Base-by-base conservation (phyloP, 2,113 vertebrate genomes). In the Chloebia gouldiae region DNA sequence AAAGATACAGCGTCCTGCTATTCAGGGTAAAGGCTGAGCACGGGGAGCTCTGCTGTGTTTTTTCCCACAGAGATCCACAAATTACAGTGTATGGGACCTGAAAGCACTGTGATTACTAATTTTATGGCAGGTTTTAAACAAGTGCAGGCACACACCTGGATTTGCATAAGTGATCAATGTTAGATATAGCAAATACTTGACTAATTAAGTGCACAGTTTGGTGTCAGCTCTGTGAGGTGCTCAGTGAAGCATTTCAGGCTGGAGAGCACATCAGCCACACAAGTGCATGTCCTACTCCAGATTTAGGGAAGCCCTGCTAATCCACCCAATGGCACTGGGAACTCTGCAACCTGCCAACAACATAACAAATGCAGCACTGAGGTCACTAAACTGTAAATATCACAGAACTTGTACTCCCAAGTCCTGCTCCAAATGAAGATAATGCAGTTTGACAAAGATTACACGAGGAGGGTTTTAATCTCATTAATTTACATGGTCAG, bases 241-340 rank as follows among this genome's bases (percentile, higher is more conserved):
- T 68, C 64, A 57, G 37, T 47, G 71, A 70, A 70, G 40, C 12
- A 4, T 28, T 51, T n/a, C 18, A 56, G 65, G 73, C 60, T 53
- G 28, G 72, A 78, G 59, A 73, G 73, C 0, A 0, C 57, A 59
- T 20, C 59, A 50, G 81, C 25, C 33, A 7, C 23, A 10, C 5
- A 51, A 81, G 27, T 27, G 37, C 10, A 47, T 3, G n/a, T 42
- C 70, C 53, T 69, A 7, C 63, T 64, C 28, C 45, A 51, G 86
- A 23, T 60, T 69, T 50, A 59, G 53, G 77, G 42, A 64, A 90
- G 14, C 33, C 44, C 56, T 1, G 0, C 45, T 70, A 53, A 90
- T 66, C 65, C 21, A 70, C 51, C 63, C 6, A 0, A 13, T 0
- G 2, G 50, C 30, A 18, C 37, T 39, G 0, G 2, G 21, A 33